A percentile compares a stretch with the other conserved stretches of the same genome.
Conservation (phyloP, 1,140 invertebrate genomes). For the Heliconius himera region DNA sequence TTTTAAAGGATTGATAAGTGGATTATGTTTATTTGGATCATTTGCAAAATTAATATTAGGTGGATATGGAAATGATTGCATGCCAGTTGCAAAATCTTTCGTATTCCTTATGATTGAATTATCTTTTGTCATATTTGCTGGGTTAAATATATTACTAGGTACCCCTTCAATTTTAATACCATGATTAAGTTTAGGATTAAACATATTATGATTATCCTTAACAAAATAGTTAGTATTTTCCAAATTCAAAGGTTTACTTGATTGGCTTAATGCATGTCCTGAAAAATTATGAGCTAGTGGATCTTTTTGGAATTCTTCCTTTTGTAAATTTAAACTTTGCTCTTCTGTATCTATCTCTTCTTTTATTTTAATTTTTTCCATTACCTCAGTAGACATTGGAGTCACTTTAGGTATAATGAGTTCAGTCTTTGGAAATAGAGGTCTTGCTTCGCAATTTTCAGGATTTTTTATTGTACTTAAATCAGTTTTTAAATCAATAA, state of each 20-base stretch:
- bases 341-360: conserved; percentile 82
- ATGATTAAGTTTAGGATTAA: conserved; percentile 71
- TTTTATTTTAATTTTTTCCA: conserved; percentile 82
- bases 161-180: conserved; percentile 76
- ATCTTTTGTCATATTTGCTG: conserved; percentile 71
- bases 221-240: conserved; percentile 77
- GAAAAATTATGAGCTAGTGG: conserved; percentile 72
- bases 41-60: conserved; percentile 64
- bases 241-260: conserved; percentile 70
- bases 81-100: conserved; percentile 66
- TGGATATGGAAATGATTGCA: conserved; percentile 71
- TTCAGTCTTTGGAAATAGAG: conserved; percentile 81
- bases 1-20: conserved; percentile 75
- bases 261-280: conserved; percentile 63
- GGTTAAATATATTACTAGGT: conserved; percentile 71
- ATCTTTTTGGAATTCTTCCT: conserved; percentile 75
- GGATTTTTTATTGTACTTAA: conserved; percentile 50
- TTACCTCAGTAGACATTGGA: conserved; percentile 69
- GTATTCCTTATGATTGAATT: conserved; percentile 72
- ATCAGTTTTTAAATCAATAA: conserved; percentile 72
- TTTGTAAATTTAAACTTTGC: conserved; percentile 67
- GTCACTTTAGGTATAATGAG: conserved; percentile 83
- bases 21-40: conserved; percentile 75
- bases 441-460: conserved; percentile 63
- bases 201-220: conserved; percentile 72